These are phyloP conservation scores for Ferrisia virgata DNA, from an alignment of 2,888 invertebrate genomes.

Conservation along the genomic window DNA sequence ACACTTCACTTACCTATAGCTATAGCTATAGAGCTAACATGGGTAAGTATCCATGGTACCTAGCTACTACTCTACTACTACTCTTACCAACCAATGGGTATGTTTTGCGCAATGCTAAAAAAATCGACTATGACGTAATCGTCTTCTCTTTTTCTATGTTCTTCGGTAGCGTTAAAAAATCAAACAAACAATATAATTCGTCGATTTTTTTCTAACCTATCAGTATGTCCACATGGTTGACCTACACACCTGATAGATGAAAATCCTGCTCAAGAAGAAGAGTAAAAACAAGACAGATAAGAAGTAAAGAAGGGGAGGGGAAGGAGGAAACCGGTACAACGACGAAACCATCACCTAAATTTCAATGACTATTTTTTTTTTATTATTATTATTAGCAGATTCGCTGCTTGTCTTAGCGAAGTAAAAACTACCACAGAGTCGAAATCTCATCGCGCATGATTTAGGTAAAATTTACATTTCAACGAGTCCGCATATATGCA, in stretches of 20 bases:
- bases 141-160: neutral
- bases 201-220: constrained; percentile 6
- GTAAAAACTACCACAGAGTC: too few relatives aligned
- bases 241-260: constrained; percentile 11
- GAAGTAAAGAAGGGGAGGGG: too few relatives aligned
- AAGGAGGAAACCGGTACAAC: neutral
- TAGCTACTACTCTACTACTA: neutral
- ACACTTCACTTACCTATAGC: too few relatives aligned
- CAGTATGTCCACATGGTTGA: neutral
- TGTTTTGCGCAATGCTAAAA: constrained; percentile 4
- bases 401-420: too few relatives aligned
- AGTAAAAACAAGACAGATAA: neutral
- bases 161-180: neutral
- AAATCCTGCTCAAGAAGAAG: neutral
- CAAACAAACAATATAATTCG: neutral
- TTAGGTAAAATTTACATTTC: neutral
- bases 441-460: neutral
- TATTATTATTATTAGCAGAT: too few relatives aligned
- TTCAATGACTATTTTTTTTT: neutral
- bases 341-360: neutral
- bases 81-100: neutral
- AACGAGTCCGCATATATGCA: neutral
- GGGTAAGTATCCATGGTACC: too few relatives aligned
- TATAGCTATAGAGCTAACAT: too few relatives aligned
- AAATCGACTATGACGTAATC: neutral